phyloP scores from a whole-genome alignment of 2,888 invertebrate genomes.

The Drosophila kokeensis region DNA sequence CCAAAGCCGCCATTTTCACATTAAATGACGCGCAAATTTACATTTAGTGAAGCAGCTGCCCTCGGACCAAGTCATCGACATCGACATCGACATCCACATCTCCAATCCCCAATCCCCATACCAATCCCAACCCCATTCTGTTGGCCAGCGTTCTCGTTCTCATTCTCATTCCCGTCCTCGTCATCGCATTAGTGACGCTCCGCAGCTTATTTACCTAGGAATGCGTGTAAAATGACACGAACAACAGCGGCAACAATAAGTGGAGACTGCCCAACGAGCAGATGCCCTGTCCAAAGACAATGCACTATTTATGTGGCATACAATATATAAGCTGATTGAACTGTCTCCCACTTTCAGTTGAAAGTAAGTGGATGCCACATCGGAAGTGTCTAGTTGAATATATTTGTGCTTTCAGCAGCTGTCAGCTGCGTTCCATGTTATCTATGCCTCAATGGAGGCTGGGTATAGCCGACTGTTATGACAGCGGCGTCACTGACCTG shows the following conservation, averaged over 20 bases:
- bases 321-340: neutral
- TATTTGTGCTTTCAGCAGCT: neutral
- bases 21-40: conserved; percentile 78
- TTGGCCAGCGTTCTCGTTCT: conserved; percentile 1
- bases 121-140: neutral
- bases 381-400: neutral
- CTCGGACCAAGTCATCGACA: conserved; percentile 37
- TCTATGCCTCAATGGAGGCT: neutral
- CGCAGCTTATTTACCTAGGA: conserved; percentile 73
- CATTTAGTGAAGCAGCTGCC: conserved; percentile 49
- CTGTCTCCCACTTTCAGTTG: neutral
- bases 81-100: neutral
- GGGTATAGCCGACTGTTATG: conserved; percentile 14
- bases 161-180: conserved; percentile 20
- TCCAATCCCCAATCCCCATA: neutral
- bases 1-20: conserved; percentile 50
- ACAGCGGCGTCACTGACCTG: conserved; percentile 41
- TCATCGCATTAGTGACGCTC: conserved; percentile 75
- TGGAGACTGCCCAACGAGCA: neutral
- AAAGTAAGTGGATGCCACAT: neutral
- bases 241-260: conserved; percentile 18
- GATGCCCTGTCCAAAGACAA: neutral
- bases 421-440: neutral
- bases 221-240: conserved; percentile 74
- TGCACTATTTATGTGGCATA: neutral